phyloP scores from a whole-genome alignment of 2,888 invertebrate genomes.

The Pseudococcus viburni region DNA sequence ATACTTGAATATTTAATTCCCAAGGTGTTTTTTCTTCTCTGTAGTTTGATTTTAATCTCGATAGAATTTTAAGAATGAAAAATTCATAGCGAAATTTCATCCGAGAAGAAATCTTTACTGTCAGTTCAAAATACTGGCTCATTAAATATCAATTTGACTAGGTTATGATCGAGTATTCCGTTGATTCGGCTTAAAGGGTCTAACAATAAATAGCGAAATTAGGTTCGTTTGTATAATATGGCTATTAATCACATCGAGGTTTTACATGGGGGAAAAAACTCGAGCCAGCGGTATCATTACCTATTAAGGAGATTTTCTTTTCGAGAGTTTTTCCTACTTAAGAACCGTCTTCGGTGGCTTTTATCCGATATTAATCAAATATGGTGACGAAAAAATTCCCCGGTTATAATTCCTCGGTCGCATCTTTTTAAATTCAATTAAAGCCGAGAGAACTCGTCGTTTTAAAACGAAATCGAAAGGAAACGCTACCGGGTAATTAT shows the following conservation, averaged over 20 bases:
- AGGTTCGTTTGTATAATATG: background rate
- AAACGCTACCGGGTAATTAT: background rate
- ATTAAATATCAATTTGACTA: conserved; percentile 15
- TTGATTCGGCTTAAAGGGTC: background rate
- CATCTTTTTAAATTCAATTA: background rate
- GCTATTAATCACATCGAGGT: conserved; percentile 22
- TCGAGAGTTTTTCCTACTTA: background rate
- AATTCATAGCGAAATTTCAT: background rate
- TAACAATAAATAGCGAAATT: background rate
- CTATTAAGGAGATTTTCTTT: conserved; percentile 2
- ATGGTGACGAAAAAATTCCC: background rate
- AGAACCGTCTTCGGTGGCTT: background rate
- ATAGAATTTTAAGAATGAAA: background rate
- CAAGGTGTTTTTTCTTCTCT: background rate
- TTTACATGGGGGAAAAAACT: background rate
- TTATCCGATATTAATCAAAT: conserved; percentile 14
- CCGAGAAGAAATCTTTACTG: background rate
- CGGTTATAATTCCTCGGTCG: background rate
- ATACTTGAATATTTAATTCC: background rate
- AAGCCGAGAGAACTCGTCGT: background rate
- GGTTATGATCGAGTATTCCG: background rate
- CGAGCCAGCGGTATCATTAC: background rate
- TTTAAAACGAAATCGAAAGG: background rate
- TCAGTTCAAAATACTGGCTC: background rate
- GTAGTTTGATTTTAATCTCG: background rate